Conservation (phyloP, 2,113 vertebrate species). For the Spilogale gracilis region DNA sequence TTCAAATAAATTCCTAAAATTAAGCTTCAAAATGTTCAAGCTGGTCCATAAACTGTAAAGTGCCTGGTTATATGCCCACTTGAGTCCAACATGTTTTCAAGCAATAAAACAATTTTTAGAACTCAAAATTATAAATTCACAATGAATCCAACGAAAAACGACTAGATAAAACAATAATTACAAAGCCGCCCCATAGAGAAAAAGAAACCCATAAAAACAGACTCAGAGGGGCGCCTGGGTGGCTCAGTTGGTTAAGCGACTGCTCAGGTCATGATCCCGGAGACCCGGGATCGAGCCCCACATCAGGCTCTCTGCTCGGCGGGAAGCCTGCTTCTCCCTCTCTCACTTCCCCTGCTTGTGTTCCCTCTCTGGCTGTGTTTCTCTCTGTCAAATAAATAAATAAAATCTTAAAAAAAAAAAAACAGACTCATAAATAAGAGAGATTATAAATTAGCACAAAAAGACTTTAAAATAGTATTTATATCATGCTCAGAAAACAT, state of each 20-base stretch:
- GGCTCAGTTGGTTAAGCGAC: too few species aligned
- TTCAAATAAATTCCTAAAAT: not conserved
- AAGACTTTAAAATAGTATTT: not conserved
- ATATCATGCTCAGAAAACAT: not conserved
- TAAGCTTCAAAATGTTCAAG: too few species aligned
- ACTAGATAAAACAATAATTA: not conserved
- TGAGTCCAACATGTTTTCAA: not conserved
- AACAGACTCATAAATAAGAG: not conserved
- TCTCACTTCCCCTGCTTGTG: too few species aligned
- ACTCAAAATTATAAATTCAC: not conserved
- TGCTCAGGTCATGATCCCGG: too few species aligned
- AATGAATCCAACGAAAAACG: not conserved
- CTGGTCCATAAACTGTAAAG: not conserved
- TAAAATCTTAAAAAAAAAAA: not conserved
- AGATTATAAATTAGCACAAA: not conserved
- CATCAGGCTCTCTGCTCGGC: too few species aligned
- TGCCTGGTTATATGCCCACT: fast-evolving
- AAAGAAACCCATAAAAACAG: not conserved
- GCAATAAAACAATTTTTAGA: not conserved
- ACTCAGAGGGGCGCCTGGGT: not conserved
- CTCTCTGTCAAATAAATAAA: too few species aligned
- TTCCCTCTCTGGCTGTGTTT: too few species aligned
- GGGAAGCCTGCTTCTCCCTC: too few species aligned
- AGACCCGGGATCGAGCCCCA: too few species aligned
- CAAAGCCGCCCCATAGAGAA: not conserved